Conservation (phyloP, 2,888 invertebrate genomes). For the Sphecodes monilicornis region DNA sequence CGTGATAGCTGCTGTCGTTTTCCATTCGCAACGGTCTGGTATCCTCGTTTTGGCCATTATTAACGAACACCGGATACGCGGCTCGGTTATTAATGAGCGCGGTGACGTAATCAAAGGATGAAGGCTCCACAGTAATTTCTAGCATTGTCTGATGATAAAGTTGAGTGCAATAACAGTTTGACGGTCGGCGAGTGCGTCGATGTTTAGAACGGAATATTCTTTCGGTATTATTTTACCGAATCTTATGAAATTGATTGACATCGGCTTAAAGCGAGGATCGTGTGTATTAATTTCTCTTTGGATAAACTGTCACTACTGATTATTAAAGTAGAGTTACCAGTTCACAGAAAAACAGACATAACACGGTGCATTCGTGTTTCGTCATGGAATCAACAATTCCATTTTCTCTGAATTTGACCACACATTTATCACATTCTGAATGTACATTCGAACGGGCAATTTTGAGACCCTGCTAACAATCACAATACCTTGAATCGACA, state of each 20-base stretch:
- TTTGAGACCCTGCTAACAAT: too few relatives aligned
- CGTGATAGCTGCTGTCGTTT: constrained; percentile 6
- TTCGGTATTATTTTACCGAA: not conserved
- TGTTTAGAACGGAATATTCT: not conserved
- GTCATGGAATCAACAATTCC: not conserved
- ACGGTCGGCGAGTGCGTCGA: not conserved
- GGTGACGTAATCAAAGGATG: constrained; percentile 42
- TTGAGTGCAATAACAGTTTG: not conserved
- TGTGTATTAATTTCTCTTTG: not conserved
- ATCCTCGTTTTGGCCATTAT: constrained; percentile 17
- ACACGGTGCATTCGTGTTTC: not conserved
- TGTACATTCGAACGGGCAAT: too few relatives aligned
- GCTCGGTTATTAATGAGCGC: constrained; percentile 31
- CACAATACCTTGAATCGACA: too few relatives aligned
- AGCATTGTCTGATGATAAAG: not conserved
- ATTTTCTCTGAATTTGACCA: too few relatives aligned
- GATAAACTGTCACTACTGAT: not conserved
- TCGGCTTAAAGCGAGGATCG: not conserved
- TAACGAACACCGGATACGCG: constrained; percentile 32
- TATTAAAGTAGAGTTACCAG: too few relatives aligned
- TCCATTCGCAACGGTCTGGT: not conserved
- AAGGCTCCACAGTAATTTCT: constrained; percentile 1
- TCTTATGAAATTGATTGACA: too few relatives aligned
- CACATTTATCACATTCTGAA: too few relatives aligned
- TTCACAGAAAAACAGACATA: too few relatives aligned